Conservation (phyloP, 2,113 vertebrate genomes). For the Peromyscus maniculatus region DNA sequence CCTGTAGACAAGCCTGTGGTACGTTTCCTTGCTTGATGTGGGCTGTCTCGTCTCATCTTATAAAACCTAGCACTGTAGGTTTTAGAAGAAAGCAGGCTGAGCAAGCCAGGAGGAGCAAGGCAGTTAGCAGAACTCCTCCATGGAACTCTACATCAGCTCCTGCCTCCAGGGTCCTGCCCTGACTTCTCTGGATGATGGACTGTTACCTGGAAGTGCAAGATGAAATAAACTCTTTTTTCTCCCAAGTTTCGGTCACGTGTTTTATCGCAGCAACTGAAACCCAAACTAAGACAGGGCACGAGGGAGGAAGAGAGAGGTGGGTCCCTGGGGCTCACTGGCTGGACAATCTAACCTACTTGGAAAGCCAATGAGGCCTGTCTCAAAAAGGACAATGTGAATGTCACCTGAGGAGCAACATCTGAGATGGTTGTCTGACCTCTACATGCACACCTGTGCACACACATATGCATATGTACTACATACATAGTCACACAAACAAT, state of each 20-base stretch:
- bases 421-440: background rate
- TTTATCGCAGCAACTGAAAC: background rate
- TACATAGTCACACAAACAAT: background rate
- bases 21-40: background rate
- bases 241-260: background rate
- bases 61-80: background rate
- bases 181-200: background rate
- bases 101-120: background rate
- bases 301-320: background rate
- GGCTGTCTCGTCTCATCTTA: background rate
- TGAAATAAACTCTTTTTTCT: background rate
- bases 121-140: background rate
- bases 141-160: background rate
- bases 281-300: background rate
- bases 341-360: background rate
- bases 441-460: background rate
- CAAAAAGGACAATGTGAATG: background rate
- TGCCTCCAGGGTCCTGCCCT: background rate
- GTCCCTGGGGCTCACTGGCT: background rate
- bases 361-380: background rate
- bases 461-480: background rate
- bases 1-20: background rate
- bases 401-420: background rate
- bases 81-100: background rate
- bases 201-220: background rate